Base-by-base conservation (phyloP, 2,113 vertebrate genomes). In the Tapirus terrestris region DNA sequence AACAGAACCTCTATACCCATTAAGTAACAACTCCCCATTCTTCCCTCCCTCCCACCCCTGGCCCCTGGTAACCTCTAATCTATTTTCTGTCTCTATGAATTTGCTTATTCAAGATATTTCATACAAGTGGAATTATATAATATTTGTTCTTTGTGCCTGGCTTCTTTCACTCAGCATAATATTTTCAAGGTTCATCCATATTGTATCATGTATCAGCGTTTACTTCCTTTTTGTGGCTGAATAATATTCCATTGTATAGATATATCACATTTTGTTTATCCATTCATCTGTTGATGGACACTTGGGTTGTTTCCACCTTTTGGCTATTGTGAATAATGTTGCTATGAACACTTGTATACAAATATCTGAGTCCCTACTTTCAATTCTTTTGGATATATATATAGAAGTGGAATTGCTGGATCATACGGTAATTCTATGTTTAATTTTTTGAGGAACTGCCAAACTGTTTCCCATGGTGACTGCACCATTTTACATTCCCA, bases 321-420 rank as follows among this genome's bases (percentile, higher is more conserved):
- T 89, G 70, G 33, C 39, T 67, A 72, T 67, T 94, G 73, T 91
- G 65, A 96, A 79, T 93, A 84, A 48, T 61, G 3, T 77, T 89
- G 77, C 48, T 75, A 17, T 63, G 67, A 79, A 60, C 27, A 60
- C 48, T 45, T 11, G 16, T 89, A 31, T 84, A 51, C 23, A 80
- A 14, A 39, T 94, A 29, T 72, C 9, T 63, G 25, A 92, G 8
- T 72, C 45, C 51, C 48, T 65, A 45, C 43, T 95, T 95, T 85
- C 89, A 84, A 23, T 63, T 77, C 18, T 63, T 61, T 73, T 68
- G 23, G 20, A 9, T 89, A 29, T 21, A 89, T 53, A 89, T 20
- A 27, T 33, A 39, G 76, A 81, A 95, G 65, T 73, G 17, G 13
- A 90, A 61, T 80, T 79, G 7, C 72, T 92, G n/a, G 80, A 56